These are phyloP conservation scores for Neoascia interrupta DNA, from an alignment of 2,888 invertebrate species.

Conservation along the genomic window DNA sequence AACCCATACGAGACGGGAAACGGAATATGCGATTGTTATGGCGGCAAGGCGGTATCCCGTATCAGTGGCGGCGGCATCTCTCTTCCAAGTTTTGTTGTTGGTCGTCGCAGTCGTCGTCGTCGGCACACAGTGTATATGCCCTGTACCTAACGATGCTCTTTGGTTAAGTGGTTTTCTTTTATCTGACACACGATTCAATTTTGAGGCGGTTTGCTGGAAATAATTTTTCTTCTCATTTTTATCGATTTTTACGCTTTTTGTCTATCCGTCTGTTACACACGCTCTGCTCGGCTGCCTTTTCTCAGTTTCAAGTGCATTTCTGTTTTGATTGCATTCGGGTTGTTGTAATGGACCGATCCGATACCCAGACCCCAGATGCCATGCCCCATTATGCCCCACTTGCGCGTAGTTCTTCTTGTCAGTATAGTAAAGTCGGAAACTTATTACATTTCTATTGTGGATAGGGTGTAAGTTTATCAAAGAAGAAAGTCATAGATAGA, in stretches of 20 bases:
- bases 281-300: not conserved
- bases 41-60: conserved; percentile 12
- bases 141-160: conserved; percentile 44
- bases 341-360: conserved; percentile 9
- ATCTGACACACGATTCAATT: conserved; percentile 66
- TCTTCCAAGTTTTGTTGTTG: not conserved
- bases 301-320: conserved; percentile 51
- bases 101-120: no score
- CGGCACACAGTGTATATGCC: no score
- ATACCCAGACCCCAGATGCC: conserved; percentile 6
- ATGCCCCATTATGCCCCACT: no score
- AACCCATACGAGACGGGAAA: conserved; percentile 23
- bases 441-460: conserved; percentile 32
- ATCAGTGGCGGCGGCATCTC: conserved; percentile 8
- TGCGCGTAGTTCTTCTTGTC: no score
- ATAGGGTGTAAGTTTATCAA: conserved; percentile 20
- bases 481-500: not conserved
- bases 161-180: conserved; percentile 64
- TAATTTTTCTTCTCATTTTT: conserved; percentile 24
- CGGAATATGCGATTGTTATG: conserved; percentile 41
- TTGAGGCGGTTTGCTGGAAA: not conserved
- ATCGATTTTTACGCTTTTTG: conserved; percentile 18
- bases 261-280: conserved; percentile 5
- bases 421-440: conserved; percentile 17
- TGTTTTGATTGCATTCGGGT: conserved; percentile 48